Evolutionary conservation across 1,140 invertebrate genomes (phyloP), one percentile per base, ranked within the genome.

Genomic region (Brachionus manjavacas): DNA sequence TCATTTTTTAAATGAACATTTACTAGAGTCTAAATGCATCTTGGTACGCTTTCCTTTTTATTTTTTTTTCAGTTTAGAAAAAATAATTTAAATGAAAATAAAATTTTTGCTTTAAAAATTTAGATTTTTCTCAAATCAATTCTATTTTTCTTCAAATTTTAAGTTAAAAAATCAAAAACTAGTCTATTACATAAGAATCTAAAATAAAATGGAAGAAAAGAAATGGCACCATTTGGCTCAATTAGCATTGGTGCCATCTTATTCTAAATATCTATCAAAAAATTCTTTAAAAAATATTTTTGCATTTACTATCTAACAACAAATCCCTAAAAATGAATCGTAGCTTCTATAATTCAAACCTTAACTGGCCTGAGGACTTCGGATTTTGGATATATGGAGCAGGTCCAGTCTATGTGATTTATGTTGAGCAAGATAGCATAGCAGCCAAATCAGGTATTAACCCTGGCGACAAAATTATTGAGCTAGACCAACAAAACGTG

Each of bases 341-440:
- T 60, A 23, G n/a, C n/a, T 9, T 20, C 14, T 14, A 20, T 14
- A 23, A 14, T n/a, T 41, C 68, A 16, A 39, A 72, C 41, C 12
- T 39, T n/a, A 41, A 41, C 3, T 90, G 89, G 89, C 89, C 89
- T 9, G 86, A 87, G 72, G 68, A 85, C 14, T 89, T 85, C 85
- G 89, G 89, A 28, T 90, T 90, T 86, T 86, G 88, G 39, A 88
- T 90, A 46, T 86, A 86, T 64, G 89, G 89, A 3, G 60, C 86
- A 28, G 88, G 88, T 4, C 89, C 89, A 12, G 85, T 86, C 80
- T 90, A 88, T 85, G 88, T 90, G 9, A 81, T 87, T 28, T 85
- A 80, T 83, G 88, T 90, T 9, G 88, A 88, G 14, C 86, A 86
- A 81, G 87, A 86, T 11, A 88, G 88, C 81, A 76, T 87, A 1